phyloP scores from a whole-genome alignment of 2,797 vertebrate genomes.

The Lindbergichthys nudifrons region DNA sequence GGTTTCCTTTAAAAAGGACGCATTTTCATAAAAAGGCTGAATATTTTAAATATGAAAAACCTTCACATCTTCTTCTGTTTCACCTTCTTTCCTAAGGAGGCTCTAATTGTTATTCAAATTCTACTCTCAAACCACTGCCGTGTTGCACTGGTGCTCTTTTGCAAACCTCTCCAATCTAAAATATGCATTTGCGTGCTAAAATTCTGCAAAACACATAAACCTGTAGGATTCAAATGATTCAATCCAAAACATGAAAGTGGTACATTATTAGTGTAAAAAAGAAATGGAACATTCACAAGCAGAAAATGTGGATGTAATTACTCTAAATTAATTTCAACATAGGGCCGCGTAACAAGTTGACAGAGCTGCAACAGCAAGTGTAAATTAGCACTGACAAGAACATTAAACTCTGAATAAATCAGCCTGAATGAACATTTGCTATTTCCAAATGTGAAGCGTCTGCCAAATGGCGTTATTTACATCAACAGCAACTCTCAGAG shows the following conservation, averaged over 20 bases:
- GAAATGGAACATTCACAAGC: slow-evolving; percentile 41
- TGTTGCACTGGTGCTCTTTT: not conserved
- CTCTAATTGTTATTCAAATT: slow-evolving; percentile 44
- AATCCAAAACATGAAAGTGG: slow-evolving; percentile 22
- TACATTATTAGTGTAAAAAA: slow-evolving; percentile 9
- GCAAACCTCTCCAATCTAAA: not conserved
- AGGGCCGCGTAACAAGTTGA: slow-evolving; percentile 29
- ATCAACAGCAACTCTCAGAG: slow-evolving; percentile 47
- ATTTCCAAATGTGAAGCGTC: slow-evolving; percentile 55
- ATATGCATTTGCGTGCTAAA: not conserved
- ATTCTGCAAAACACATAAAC: slow-evolving; percentile 13
- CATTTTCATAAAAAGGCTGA: not conserved
- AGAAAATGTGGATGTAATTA: slow-evolving; percentile 53
- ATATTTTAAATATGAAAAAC: slow-evolving; percentile 20
- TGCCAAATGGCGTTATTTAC: slow-evolving; percentile 70
- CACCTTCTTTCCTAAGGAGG: slow-evolving; percentile 21
- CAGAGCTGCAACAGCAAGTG: slow-evolving; percentile 31
- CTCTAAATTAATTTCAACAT: slow-evolving; percentile 55
- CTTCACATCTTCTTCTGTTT: slow-evolving; percentile 35
- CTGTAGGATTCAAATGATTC: slow-evolving; percentile 11
- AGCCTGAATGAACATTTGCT: slow-evolving; percentile 60
- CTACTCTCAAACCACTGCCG: slow-evolving; percentile 6
- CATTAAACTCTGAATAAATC: slow-evolving; percentile 71
- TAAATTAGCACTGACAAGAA: slow-evolving; percentile 66
- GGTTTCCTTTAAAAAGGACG: not conserved